Conservation (phyloP, 2,888 invertebrate species). For the Cephalotes varians region DNA sequence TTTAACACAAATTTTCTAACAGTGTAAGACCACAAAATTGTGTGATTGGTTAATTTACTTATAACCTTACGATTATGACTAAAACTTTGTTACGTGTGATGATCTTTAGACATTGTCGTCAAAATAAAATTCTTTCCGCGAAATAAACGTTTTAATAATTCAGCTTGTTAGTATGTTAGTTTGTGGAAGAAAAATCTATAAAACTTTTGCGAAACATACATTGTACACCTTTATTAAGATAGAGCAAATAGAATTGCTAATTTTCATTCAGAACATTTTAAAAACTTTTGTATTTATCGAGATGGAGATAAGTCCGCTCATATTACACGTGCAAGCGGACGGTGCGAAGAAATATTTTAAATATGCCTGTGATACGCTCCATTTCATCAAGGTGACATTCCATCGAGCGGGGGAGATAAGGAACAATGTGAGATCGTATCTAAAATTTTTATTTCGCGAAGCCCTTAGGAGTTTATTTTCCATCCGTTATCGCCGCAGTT, state of each 20-base stretch:
- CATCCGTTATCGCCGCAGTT: background rate
- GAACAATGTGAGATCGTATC: background rate
- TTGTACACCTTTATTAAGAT: background rate
- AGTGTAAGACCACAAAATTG: too few relatives aligned
- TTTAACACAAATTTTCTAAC: too few relatives aligned
- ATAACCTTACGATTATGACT: too few relatives aligned
- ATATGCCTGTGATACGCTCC: slow-evolving; percentile 31
- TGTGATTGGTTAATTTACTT: too few relatives aligned
- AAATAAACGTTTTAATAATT: background rate
- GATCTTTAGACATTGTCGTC: background rate
- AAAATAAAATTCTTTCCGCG: background rate
- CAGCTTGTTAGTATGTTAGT: background rate
- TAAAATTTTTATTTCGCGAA: background rate
- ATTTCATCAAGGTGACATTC: slow-evolving; percentile 44
- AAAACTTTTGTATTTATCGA: slow-evolving; percentile 14
- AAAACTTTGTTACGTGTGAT: too few relatives aligned
- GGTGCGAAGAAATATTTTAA: background rate
- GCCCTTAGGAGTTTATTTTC: background rate
- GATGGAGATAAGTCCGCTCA: background rate
- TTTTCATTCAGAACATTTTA: background rate
- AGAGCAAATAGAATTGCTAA: background rate
- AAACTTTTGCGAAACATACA: background rate
- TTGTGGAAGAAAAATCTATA: background rate
- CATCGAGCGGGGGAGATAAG: slow-evolving; percentile 18
- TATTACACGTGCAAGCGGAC: background rate